phyloP scores from a whole-genome alignment of 1,140 invertebrate species.

The Halictus rubicundus region DNA sequence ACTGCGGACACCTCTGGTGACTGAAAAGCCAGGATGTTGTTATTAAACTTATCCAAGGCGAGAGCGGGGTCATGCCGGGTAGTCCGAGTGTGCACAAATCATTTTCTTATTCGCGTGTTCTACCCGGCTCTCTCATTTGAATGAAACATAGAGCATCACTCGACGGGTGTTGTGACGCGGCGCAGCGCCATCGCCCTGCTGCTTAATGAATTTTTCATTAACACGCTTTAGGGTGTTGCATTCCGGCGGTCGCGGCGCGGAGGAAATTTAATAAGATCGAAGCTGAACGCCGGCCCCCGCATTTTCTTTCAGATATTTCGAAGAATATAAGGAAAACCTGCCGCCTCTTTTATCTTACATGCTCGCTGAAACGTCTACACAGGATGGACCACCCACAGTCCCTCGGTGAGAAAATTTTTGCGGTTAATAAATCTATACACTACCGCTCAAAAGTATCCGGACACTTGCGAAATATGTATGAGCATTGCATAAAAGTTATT shows the following conservation, averaged over 20 bases:
- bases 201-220: conserved; percentile 30
- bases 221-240: neutral
- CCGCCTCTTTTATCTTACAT: neutral
- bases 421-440: too few relatives aligned
- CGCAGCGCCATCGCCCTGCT: neutral
- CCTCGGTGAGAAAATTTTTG: too few relatives aligned
- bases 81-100: neutral
- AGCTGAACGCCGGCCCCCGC: neutral
- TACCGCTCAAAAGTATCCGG: too few relatives aligned
- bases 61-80: conserved; percentile 28
- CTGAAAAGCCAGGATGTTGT: conserved; percentile 61
- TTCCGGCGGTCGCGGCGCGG: neutral
- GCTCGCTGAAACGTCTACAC: neutral
- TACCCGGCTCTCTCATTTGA: conserved; percentile 42
- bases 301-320: neutral
- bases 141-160: conserved; percentile 42
- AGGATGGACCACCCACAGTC: neutral
- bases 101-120: conserved; percentile 11
- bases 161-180: neutral
- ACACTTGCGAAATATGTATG: too few relatives aligned
- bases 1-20: conserved; percentile 51
- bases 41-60: conserved; percentile 67
- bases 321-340: neutral
- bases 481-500: too few relatives aligned
- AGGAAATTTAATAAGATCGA: conserved; percentile 20